Percentiles rank a stretch among this genome's conserved stretches.
Evolutionary conservation across 1,140 invertebrate genomes (phyloP).

Genomic region (Caenorhabditis briggsae): DNA sequence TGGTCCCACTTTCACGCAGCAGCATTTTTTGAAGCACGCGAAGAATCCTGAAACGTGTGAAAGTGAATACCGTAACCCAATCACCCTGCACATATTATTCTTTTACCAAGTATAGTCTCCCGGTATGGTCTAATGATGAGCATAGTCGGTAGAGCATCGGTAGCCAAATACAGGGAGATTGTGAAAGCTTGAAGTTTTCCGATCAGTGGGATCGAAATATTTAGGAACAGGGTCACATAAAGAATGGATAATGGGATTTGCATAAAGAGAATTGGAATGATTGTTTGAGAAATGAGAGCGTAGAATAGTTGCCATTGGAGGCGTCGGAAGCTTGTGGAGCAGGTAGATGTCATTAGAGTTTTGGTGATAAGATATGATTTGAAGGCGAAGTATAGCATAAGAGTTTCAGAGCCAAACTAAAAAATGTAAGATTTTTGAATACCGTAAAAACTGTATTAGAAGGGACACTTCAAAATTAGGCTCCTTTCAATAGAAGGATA

Average conservation of each 20-base stretch:
- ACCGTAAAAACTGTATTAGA: too few species aligned
- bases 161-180: background rate
- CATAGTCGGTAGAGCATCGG: constrained; percentile 1
- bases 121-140: constrained; percentile 5
- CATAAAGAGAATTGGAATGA: constrained; percentile 10
- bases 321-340: background rate
- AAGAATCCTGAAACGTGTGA: background rate
- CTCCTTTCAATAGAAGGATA: too few species aligned
- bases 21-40: background rate
- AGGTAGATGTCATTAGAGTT: background rate
- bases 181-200: background rate
- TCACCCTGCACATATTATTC: too few species aligned
- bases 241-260: constrained; percentile 6
- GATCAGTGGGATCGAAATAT: background rate
- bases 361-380: background rate
- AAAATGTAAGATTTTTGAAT: background rate
- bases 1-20: background rate
- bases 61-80: too few species aligned
- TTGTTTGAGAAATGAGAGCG: background rate
- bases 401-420: background rate
- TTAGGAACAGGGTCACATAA: background rate
- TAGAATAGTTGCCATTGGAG: constrained; percentile 38
- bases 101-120: background rate
- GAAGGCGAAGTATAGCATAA: background rate
- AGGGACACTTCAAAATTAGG: too few species aligned